Evolutionary conservation across 2,113 vertebrate species (phyloP).

Genomic region (Ceuthmochares aereus): DNA sequence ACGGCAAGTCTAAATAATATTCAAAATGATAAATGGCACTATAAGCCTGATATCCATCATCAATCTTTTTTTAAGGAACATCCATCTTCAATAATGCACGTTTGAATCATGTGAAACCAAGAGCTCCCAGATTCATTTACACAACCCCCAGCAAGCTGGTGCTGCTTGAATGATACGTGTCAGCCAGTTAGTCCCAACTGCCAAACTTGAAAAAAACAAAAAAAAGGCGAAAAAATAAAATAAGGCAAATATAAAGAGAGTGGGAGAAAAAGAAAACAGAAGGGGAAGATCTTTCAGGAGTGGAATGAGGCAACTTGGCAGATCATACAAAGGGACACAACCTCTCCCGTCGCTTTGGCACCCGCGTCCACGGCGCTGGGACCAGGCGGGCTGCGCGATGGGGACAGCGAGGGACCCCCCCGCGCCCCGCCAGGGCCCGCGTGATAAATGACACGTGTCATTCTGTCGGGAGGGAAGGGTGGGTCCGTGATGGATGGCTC

Average conservation of each 20-base stretch:
- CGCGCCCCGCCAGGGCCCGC: slow-evolving; percentile 81
- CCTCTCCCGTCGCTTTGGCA: not conserved
- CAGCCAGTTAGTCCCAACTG: slow-evolving; percentile 71
- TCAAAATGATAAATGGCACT: slow-evolving; percentile 98
- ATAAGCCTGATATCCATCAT: slow-evolving; percentile 96
- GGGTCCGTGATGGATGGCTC: slow-evolving; percentile 96
- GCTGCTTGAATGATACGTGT: slow-evolving; percentile 88
- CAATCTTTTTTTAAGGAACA: slow-evolving; percentile 98
- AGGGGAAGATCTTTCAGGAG: not conserved
- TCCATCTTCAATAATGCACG: slow-evolving; percentile 95
- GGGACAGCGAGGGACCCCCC: slow-evolving; percentile 66
- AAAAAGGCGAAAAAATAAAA: not conserved
- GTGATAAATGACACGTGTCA: slow-evolving; percentile 99
- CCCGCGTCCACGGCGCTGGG: not conserved
- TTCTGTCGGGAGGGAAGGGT: slow-evolving; percentile 96
- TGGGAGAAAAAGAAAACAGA: not conserved
- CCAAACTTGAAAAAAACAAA: not conserved
- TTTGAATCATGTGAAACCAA: slow-evolving; percentile 91
- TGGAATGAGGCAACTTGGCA: slow-evolving; percentile 1
- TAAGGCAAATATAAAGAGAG: not conserved
- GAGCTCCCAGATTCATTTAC: slow-evolving; percentile 88
- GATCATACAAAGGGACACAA: not conserved
- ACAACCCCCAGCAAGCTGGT: slow-evolving; percentile 84
- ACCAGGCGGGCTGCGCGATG: slow-evolving; percentile 48
- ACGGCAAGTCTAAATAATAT: slow-evolving; percentile 99